Evolutionary conservation across 1,140 invertebrate genomes (phyloP).

Genomic region (Aradophagus sp.): DNA sequence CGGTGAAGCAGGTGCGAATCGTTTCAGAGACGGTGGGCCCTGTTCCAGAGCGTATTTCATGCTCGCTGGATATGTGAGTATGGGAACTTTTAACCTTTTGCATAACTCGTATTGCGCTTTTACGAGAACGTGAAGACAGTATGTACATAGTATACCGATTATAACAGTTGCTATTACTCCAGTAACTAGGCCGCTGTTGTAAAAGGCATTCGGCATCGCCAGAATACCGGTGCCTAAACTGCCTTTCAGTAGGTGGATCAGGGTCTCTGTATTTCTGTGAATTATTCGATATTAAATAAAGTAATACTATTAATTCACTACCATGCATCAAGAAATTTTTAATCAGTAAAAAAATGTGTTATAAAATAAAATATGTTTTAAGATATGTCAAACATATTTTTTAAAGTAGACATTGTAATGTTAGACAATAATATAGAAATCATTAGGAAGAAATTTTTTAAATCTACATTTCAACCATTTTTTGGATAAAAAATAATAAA

Average conservation of each 20-base stretch:
- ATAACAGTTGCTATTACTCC: slow-evolving; percentile 81
- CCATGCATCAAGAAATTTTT: too few relatives aligned
- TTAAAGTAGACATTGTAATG: too few relatives aligned
- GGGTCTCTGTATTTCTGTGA: slow-evolving; percentile 83
- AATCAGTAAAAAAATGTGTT: too few relatives aligned
- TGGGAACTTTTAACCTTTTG: slow-evolving; percentile 80
- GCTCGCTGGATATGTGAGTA: slow-evolving; percentile 82
- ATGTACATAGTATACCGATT: slow-evolving; percentile 85
- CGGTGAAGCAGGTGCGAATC: slow-evolving; percentile 77
- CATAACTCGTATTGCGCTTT: slow-evolving; percentile 82
- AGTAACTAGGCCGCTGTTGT: slow-evolving; percentile 83
- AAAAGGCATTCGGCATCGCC: slow-evolving; percentile 91
- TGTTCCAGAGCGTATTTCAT: slow-evolving; percentile 82
- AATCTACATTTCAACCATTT: too few relatives aligned
- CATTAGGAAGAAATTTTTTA: too few relatives aligned
- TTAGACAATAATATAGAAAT: too few relatives aligned
- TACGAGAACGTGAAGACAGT: slow-evolving; percentile 86
- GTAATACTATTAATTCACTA: too few relatives aligned
- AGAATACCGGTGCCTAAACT: slow-evolving; percentile 93
- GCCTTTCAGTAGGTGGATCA: slow-evolving; percentile 88
- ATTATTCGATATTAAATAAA: slow-evolving; percentile 18
- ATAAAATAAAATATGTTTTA: too few relatives aligned
- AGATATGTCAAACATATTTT: too few relatives aligned
- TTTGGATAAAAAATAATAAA: background rate
- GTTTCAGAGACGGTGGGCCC: slow-evolving; percentile 79